A percentile compares a stretch with the other conserved stretches of the same genome.
Conservation (phyloP, 2,888 invertebrate genomes). For the Coenonympha arcania region DNA sequence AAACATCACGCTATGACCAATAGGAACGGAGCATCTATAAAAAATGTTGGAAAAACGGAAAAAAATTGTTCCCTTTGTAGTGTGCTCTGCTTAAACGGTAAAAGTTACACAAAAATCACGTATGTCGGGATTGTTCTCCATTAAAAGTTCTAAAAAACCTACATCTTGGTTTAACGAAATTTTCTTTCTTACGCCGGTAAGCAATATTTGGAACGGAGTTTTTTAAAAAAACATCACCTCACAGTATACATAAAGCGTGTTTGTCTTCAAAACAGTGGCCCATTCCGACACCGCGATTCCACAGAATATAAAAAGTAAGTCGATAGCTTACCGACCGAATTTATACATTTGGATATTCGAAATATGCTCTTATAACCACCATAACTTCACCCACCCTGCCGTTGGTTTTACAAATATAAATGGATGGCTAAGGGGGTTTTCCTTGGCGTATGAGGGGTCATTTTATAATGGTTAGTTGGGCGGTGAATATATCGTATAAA, state of each 20-base stretch:
- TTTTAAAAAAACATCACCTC: slow-evolving; percentile 30
- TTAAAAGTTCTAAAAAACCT: too few relatives aligned
- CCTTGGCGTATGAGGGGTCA: slow-evolving; percentile 38
- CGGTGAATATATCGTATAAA: slow-evolving; percentile 70
- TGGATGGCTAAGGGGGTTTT: slow-evolving; percentile 20
- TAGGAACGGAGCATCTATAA: too few relatives aligned
- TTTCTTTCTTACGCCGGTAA: slow-evolving; percentile 18
- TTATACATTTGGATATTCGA: slow-evolving; percentile 74
- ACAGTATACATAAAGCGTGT: slow-evolving; percentile 44
- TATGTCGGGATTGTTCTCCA: too few relatives aligned
- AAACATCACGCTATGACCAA: too few relatives aligned
- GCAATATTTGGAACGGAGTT: slow-evolving; percentile 24
- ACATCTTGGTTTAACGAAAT: background rate
- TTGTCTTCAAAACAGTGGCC: slow-evolving; percentile 68
- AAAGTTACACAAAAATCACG: too few relatives aligned
- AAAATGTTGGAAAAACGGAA: too few relatives aligned
- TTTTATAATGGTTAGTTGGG: slow-evolving; percentile 44
- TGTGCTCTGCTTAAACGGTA: too few relatives aligned
- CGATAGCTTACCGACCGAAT: slow-evolving; percentile 72
- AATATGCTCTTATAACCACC: slow-evolving; percentile 57
- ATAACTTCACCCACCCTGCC: slow-evolving; percentile 33
- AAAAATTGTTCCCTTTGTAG: too few relatives aligned
- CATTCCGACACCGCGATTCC: slow-evolving; percentile 63
- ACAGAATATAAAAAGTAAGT: slow-evolving; percentile 73
- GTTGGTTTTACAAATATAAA: slow-evolving; percentile 2